Percentiles rank a stretch among this genome's conserved stretches.
phyloP scores from a whole-genome alignment of 2,113 vertebrate genomes.

The Mugil cephalus region DNA sequence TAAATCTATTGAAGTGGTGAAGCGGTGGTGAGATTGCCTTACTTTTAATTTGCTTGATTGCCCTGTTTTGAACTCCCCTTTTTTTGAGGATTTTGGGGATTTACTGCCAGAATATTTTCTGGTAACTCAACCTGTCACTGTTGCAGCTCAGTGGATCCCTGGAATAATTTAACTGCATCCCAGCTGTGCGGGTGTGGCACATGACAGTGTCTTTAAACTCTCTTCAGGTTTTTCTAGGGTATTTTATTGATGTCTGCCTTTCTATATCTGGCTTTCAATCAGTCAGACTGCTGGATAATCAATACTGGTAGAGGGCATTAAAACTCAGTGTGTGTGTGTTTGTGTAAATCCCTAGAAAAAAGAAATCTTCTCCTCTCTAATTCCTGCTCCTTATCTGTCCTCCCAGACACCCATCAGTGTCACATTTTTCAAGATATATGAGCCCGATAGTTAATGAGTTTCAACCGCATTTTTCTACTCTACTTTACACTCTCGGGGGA shows the following conservation, averaged over 20 bases:
- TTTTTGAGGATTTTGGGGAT: neutral
- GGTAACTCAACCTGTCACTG: neutral
- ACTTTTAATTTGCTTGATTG: neutral
- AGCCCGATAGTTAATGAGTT: constrained; percentile 54
- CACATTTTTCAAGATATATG: constrained; percentile 66
- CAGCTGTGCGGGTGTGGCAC: constrained; percentile 12
- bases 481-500: neutral
- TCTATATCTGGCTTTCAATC: constrained; percentile 71
- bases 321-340: constrained; percentile 51
- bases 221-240: constrained; percentile 34
- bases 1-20: no score
- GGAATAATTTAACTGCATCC: constrained; percentile 12
- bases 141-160: constrained; percentile 3
- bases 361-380: constrained; percentile 47
- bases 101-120: neutral
- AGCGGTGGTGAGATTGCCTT: no score
- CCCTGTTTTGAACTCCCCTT: constrained; percentile 2
- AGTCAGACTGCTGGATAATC: constrained; percentile 70
- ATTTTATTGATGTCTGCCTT: constrained; percentile 68
- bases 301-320: constrained; percentile 71
- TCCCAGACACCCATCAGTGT: constrained; percentile 74
- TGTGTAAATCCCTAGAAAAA: constrained; percentile 51
- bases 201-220: constrained; percentile 38
- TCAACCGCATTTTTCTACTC: constrained; percentile 23
- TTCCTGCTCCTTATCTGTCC: constrained; percentile 69